Conservation (phyloP, 2,888 invertebrate species). For the Syritta pipiens region DNA sequence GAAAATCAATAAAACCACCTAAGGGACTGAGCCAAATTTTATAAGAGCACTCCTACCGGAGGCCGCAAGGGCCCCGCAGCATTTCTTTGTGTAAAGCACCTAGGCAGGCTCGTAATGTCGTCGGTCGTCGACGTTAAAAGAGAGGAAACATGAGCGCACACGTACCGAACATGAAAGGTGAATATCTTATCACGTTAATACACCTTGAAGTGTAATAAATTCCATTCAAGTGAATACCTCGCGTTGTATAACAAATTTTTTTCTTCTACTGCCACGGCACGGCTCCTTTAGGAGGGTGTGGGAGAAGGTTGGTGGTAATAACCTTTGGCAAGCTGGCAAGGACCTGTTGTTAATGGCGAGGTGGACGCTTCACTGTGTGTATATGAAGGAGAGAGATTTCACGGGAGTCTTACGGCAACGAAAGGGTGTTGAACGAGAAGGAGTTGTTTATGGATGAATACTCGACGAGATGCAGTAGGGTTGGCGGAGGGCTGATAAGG, state of each 20-base stretch:
- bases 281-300: slow-evolving; percentile 26
- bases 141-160: slow-evolving; percentile 51
- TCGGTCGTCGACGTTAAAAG: not conserved
- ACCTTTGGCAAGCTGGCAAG: slow-evolving; percentile 1
- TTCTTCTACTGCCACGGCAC: not conserved
- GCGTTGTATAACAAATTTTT: slow-evolving; percentile 35
- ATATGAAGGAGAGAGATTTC: too few relatives aligned
- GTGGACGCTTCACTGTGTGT: too few relatives aligned
- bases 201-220: slow-evolving; percentile 68
- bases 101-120: not conserved
- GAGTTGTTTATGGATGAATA: too few relatives aligned
- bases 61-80: not conserved
- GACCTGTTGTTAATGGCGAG: slow-evolving; percentile 21
- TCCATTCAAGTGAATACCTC: slow-evolving; percentile 60
- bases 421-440: too few relatives aligned
- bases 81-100: too few relatives aligned
- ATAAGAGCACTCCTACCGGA: too few relatives aligned
- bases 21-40: not conserved
- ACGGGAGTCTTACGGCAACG: too few relatives aligned
- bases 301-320: slow-evolving; percentile 20
- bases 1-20: slow-evolving; percentile 48
- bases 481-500: too few relatives aligned
- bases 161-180: slow-evolving; percentile 63
- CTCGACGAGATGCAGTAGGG: too few relatives aligned
- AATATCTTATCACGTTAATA: slow-evolving; percentile 68